Conservation (phyloP, 2,113 vertebrate genomes). For the Corythoichthys intestinalis region DNA sequence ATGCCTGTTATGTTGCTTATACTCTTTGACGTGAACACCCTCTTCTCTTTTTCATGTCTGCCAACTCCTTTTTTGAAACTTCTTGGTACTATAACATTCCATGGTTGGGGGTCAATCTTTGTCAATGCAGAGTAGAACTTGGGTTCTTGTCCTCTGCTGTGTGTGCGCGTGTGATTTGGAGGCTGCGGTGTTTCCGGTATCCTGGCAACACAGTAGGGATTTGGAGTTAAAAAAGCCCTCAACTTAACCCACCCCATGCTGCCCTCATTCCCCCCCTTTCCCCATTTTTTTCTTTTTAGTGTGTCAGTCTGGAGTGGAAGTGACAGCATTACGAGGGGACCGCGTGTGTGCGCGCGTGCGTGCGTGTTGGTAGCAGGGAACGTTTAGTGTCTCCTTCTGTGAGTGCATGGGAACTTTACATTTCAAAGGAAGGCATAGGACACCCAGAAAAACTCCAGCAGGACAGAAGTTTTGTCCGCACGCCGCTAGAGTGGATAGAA, state of each 20-base stretch:
- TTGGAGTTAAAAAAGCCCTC: conserved; percentile 65
- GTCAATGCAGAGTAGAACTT: conserved; percentile 65
- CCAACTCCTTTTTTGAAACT: conserved; percentile 37
- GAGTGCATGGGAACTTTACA: conserved; percentile 69
- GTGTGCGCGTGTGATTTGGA: conserved; percentile 28
- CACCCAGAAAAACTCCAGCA: conserved; percentile 34
- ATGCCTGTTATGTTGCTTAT: conserved; percentile 52
- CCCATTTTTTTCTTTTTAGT: conserved; percentile 57
- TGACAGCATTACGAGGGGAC: conserved; percentile 51
- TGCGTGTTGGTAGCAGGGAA: conserved; percentile 30
- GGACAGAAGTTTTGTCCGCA: conserved; percentile 36
- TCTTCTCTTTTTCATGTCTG: conserved; percentile 11
- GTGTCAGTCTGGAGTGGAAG: conserved; percentile 70
- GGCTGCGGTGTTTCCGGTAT: conserved; percentile 73
- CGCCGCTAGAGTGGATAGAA: conserved; percentile 22
- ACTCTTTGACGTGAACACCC: conserved; percentile 1
- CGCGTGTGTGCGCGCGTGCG: conserved; percentile 25
- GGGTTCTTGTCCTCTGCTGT: conserved; percentile 55
- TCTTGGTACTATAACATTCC: conserved; percentile 62
- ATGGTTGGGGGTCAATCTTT: conserved; percentile 57
- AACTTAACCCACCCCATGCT: conserved; percentile 53
- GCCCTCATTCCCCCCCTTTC: conserved; percentile 38
- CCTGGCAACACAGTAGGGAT: conserved; percentile 71
- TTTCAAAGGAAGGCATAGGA: conserved; percentile 61
- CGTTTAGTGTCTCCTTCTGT: conserved; percentile 50